Percentiles rank a stretch among this genome's conserved stretches.
Conservation (phyloP, 2,888 invertebrate species). For the Ceramica pisi region DNA sequence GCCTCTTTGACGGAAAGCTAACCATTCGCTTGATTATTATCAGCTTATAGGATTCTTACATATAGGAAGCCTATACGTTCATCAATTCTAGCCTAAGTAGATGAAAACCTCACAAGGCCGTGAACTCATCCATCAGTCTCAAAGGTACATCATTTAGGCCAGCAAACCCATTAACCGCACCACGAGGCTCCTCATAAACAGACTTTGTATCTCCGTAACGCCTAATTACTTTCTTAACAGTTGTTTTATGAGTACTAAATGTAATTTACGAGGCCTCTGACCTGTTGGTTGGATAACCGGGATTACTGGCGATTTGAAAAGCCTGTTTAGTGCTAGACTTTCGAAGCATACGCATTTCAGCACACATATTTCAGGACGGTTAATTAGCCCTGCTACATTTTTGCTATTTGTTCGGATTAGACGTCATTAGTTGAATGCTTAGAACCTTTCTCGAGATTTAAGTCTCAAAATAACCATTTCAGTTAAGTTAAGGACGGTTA, state of each 20-base stretch:
- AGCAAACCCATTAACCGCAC: slow-evolving; percentile 34
- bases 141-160: slow-evolving; percentile 5
- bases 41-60: not conserved
- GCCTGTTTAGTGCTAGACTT: slow-evolving; percentile 17
- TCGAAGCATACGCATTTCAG: too few species aligned
- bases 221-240: slow-evolving; percentile 61
- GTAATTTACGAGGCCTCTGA: slow-evolving; percentile 64
- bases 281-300: slow-evolving; percentile 38
- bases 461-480: too few species aligned
- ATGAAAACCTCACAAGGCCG: slow-evolving; percentile 13
- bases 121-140: slow-evolving; percentile 1
- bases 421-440: not conserved
- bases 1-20: too few species aligned
- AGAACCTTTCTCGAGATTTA: too few species aligned
- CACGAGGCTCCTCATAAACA: slow-evolving; percentile 38
- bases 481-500: too few species aligned
- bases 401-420: not conserved
- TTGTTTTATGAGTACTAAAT: slow-evolving; percentile 52
- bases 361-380: not conserved
- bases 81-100: not conserved
- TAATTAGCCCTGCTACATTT: slow-evolving; percentile 4
- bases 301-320: not conserved
- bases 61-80: too few species aligned
- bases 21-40: too few species aligned
- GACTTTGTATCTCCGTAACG: slow-evolving; percentile 44